Base-by-base conservation (phyloP, 2,797 vertebrate genomes). In the Urosaurus nigricauda region DNA sequence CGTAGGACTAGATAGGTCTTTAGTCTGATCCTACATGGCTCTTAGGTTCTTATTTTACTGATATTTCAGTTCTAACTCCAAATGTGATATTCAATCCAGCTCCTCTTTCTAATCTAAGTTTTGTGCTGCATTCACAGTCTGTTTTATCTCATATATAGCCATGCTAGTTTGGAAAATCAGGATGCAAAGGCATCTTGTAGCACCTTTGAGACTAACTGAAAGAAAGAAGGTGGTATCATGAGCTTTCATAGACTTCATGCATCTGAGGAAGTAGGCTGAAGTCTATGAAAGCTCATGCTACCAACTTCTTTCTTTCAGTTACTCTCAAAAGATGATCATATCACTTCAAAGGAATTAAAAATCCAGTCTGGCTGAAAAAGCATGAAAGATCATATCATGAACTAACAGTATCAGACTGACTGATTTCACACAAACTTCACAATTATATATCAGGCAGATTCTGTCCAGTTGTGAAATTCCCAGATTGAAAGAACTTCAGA, bases 391-490 rank as follows among this genome's bases (percentile, higher is more conserved):
- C 37, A 47, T 51, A 58, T 32, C 84, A 85, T 73, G 5, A 92
- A 56, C 14, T 77, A 63, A 71, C 60, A n/a, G 32, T 9, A 79
- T 35, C 21, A 40, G 17, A 37, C 84, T 75, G 29, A 80, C 35
- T 0, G 80, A 89, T 4, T 40, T 93, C 71, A 77, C 0, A 7
- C 71, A n/a, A 60, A 80, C 12, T 51, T 35, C 9, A 84, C 9
- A 80, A 6, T 63, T 26, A 88, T 35, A 19, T 79, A 47, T 83
- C 65, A 84, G 24, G 35, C 0, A 0, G 71, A 37, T 40, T 63
- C 43, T 81, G 19, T 86, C 82, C 87, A 77, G 78, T 85, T 51
- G 73, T 87, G 17, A 0, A 0, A 0, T 0, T 35, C 71, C 17
- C 24, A 29, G 1, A 73, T 86, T 86, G 79, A 58, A 71, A 85